Evolutionary conservation across 2,888 invertebrate species (phyloP).

Genomic region (Drosophila leonis): DNA sequence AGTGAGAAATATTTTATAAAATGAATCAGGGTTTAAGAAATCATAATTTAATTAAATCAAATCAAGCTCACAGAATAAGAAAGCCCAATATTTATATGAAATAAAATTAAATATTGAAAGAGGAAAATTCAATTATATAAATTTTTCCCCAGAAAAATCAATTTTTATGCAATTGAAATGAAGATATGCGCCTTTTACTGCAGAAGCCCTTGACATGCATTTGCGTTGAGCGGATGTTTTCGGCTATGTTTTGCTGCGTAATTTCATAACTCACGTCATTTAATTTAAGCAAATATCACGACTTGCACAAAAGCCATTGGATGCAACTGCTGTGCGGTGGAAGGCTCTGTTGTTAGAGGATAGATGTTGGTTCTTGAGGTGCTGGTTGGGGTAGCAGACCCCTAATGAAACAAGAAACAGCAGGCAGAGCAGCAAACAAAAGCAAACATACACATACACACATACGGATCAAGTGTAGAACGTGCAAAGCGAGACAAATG

Average conservation of each 20-base stretch:
- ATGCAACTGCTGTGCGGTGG: conserved; percentile 77
- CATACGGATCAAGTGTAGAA: conserved; percentile 40
- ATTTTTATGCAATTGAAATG: neutral
- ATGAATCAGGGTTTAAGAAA: neutral
- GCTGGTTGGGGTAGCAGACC: conserved; percentile 11
- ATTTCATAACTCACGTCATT: conserved; percentile 83
- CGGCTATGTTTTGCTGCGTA: conserved; percentile 37
- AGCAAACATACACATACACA: conserved; percentile 26
- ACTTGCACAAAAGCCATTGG: conserved; percentile 82
- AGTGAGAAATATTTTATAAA: neutral
- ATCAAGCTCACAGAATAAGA: too few relatives aligned
- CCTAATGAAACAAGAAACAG: conserved; percentile 76
- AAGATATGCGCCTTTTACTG: neutral
- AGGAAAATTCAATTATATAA: neutral
- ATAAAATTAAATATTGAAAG: neutral
- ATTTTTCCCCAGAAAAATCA: neutral
- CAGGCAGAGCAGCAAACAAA: conserved; percentile 39
- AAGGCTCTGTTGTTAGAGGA: conserved; percentile 31
- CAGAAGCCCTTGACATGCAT: conserved; percentile 38
- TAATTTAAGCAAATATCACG: conserved; percentile 84
- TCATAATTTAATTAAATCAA: neutral
- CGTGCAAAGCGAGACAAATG: conserved; percentile 80
- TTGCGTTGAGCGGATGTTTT: conserved; percentile 12
- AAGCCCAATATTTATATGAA: neutral
- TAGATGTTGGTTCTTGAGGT: conserved; percentile 26